Percentiles rank a stretch among this genome's conserved stretches.
Conservation (phyloP, 2,888 invertebrate genomes). For the Drosophila mercatorum region DNA sequence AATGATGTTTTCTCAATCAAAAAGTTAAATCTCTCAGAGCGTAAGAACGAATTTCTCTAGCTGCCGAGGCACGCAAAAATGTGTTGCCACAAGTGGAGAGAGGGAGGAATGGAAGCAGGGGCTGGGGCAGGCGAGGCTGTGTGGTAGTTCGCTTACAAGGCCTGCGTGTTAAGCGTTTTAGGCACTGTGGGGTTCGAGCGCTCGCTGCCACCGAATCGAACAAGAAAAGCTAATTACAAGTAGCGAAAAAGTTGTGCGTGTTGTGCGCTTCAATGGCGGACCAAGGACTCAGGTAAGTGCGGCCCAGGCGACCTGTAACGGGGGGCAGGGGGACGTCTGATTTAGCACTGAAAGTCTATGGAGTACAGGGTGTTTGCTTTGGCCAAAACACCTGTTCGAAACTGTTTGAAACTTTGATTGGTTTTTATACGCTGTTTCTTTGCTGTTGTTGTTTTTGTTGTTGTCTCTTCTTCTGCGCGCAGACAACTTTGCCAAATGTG, state of each 20-base stretch:
- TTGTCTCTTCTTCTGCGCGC: conserved; percentile 3
- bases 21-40: conserved; percentile 78
- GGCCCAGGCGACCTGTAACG: background rate
- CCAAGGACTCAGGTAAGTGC: conserved; percentile 25
- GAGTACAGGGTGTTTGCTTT: conserved; percentile 11
- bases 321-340: conserved; percentile 10
- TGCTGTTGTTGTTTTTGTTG: too few relatives aligned
- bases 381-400: conserved; percentile 68
- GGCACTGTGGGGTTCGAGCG: conserved; percentile 45
- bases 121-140: background rate
- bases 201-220: conserved; percentile 70
- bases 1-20: conserved; percentile 83
- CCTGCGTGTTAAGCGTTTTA: conserved; percentile 67
- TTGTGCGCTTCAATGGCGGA: conserved; percentile 59
- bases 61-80: conserved; percentile 69
- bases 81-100: conserved; percentile 30
- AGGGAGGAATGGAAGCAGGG: background rate
- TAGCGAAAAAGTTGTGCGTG: conserved; percentile 77
- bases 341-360: conserved; percentile 14
- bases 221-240: conserved; percentile 81
- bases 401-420: conserved; percentile 75
- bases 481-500: conserved; percentile 59
- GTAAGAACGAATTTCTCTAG: conserved; percentile 65
- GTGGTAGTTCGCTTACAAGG: conserved; percentile 20
- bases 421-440: conserved; percentile 64